Percentiles rank a stretch among this genome's conserved stretches.
phyloP scores from a whole-genome alignment of 2,888 invertebrate species.

The Platynereis dumerilii region DNA sequence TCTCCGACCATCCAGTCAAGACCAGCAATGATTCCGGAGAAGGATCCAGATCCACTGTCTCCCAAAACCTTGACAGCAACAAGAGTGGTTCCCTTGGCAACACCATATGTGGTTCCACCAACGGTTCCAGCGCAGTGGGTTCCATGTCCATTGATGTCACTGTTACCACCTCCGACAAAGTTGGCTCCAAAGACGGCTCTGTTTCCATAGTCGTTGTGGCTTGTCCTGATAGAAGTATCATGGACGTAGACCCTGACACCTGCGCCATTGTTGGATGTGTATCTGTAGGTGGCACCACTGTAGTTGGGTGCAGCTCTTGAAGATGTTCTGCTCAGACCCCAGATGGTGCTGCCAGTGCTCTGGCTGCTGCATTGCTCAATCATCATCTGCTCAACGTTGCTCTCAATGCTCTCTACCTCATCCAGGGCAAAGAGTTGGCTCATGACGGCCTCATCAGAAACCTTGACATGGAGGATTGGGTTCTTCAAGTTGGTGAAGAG shows the following conservation, averaged over 20 bases:
- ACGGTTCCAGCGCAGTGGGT: slow-evolving; percentile 6
- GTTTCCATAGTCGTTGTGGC: not conserved
- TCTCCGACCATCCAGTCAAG: no score
- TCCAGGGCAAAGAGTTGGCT: no score
- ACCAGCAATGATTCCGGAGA: not conserved
- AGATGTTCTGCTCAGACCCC: slow-evolving; percentile 11
- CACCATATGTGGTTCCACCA: not conserved
- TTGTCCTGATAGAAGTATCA: not conserved
- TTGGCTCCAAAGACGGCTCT: not conserved
- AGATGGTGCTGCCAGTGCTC: slow-evolving; percentile 4
- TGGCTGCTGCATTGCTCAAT: slow-evolving; percentile 6
- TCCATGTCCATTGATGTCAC: slow-evolving; percentile 1
- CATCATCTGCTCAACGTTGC: no score
- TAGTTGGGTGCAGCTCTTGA: not conserved
- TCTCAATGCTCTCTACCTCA: no score
- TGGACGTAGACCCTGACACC: not conserved
- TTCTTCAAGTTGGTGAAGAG: no score
- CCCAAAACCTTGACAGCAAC: slow-evolving; percentile 3
- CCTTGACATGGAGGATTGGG: no score
- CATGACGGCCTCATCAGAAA: no score
- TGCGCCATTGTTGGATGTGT: not conserved
- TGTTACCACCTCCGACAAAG: not conserved
- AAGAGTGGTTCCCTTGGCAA: not conserved
- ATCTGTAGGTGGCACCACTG: not conserved
- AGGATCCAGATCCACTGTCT: not conserved